Evolutionary conservation across 2,797 vertebrate species (phyloP), one percentile per base, ranked within the genome.

Genomic region (Lepus oiostolus): DNA sequence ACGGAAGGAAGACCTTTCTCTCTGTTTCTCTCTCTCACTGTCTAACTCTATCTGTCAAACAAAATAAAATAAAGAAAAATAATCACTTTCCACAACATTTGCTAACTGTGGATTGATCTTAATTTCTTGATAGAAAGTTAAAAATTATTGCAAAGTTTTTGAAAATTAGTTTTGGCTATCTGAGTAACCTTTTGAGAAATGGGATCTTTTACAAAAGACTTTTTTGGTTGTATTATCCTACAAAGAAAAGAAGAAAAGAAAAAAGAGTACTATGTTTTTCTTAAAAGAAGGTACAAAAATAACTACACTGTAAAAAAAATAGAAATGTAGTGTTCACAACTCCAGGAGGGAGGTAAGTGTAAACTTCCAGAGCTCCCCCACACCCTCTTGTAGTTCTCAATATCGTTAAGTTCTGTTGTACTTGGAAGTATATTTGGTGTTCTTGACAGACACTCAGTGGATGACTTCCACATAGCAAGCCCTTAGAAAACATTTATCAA

Each of bases 201-300:
- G n/a, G 4, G 16, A 10, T 75, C 14, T 93, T 85, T 80, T 62
- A 72, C 4, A 10, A 81, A 85, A 47, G 1, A 50, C 16, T 63
- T 85, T 54, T 76, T 3, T 47, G 42, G 16, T 30, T 89, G 62
- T 82, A 42, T 54, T 62, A 58, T 68, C 35, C 13, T 30, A 47
- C 28, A 71, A 7, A 50, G 26, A 63, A 82, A 74, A 92, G 17
- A 47, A 32, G 24, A 91, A 63, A 58, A 80, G 9, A 38, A 88
- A 70, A 72, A 65, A 8, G 30, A 42, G 47, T 14, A 88, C 10
- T 65, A 60, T 11, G 2, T 54, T 50, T 60, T 74, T 80, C 35
- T 80, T 30, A 81, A 92, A 83, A 82, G 26, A 92, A 79, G 60
- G 10, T 24, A 85, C 24, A 72, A 71, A 88, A 94, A 77, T 70